Conservation (phyloP, 2,888 invertebrate species). For the Drosophila tripunctata region DNA sequence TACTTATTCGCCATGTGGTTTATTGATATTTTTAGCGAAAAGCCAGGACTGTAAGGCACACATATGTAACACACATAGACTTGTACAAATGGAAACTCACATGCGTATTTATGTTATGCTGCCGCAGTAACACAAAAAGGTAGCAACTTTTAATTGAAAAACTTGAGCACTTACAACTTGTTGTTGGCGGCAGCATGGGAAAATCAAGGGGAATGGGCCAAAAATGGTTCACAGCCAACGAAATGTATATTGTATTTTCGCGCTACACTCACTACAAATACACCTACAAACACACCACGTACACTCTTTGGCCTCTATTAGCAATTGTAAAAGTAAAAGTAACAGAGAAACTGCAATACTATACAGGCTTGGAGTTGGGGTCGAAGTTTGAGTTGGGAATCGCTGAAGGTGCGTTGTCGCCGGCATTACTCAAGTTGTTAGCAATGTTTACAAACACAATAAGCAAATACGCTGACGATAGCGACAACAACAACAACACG, state of each 20-base stretch:
- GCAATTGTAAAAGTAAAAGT: constrained; percentile 53
- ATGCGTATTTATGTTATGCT: constrained; percentile 74
- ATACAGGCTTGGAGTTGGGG: constrained; percentile 11
- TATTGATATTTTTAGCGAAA: constrained; percentile 69
- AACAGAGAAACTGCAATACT: constrained; percentile 29
- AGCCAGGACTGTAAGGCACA: constrained; percentile 27
- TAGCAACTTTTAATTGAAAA: constrained; percentile 79
- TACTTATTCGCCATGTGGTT: constrained; percentile 56
- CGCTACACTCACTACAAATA: constrained; percentile 44
- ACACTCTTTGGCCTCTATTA: constrained; percentile 46
- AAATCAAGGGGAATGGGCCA: constrained; percentile 16
- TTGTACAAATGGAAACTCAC: constrained; percentile 39
- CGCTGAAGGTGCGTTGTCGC: constrained; percentile 65
- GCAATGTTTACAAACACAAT: constrained; percentile 80
- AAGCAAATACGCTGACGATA: constrained; percentile 71
- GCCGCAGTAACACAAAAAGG: constrained; percentile 74
- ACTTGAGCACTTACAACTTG: constrained; percentile 78
- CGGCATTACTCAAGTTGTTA: constrained; percentile 78
- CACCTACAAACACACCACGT: constrained; percentile 20
- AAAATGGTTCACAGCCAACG: constrained; percentile 43
- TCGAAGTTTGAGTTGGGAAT: neutral
- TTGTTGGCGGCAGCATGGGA: constrained; percentile 44
- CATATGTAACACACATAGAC: constrained; percentile 16
- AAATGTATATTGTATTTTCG: constrained; percentile 61
- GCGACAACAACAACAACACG: constrained; percentile 31